phyloP scores from a whole-genome alignment of 2,888 invertebrate species.

The Alcis repandata region DNA sequence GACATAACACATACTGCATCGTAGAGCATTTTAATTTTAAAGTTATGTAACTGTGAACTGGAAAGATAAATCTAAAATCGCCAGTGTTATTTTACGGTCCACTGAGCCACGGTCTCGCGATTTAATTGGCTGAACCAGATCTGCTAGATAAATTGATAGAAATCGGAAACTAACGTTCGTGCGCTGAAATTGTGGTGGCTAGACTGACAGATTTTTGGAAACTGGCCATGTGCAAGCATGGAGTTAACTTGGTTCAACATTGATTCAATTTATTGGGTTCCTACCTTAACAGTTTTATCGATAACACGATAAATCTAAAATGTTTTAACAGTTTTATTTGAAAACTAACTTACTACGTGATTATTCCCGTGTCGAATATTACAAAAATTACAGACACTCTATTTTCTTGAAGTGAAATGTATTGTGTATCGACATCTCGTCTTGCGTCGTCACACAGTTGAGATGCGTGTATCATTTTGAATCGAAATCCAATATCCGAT shows the following conservation, averaged over 20 bases:
- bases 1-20: neutral
- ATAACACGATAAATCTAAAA: neutral
- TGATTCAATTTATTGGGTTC: constrained; percentile 16
- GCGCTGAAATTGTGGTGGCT: constrained; percentile 33
- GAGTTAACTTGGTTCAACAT: constrained; percentile 23
- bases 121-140: constrained; percentile 40
- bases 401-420: neutral
- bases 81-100: constrained; percentile 37
- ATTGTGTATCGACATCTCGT: neutral
- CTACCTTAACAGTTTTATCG: neutral
- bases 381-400: no score
- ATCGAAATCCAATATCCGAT: no score
- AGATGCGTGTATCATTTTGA: neutral
- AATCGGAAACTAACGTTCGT: constrained; percentile 41
- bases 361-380: no score
- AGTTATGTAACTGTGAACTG: constrained; percentile 24
- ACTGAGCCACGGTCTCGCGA: constrained; percentile 28
- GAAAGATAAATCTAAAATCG: constrained; percentile 36
- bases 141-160: constrained; percentile 45
- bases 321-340: no score
- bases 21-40: constrained; percentile 30
- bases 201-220: constrained; percentile 44
- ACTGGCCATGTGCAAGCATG: constrained; percentile 37
- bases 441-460: neutral
- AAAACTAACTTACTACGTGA: no score